phyloP scores from a whole-genome alignment of 2,888 invertebrate species.

The Automeris io region DNA sequence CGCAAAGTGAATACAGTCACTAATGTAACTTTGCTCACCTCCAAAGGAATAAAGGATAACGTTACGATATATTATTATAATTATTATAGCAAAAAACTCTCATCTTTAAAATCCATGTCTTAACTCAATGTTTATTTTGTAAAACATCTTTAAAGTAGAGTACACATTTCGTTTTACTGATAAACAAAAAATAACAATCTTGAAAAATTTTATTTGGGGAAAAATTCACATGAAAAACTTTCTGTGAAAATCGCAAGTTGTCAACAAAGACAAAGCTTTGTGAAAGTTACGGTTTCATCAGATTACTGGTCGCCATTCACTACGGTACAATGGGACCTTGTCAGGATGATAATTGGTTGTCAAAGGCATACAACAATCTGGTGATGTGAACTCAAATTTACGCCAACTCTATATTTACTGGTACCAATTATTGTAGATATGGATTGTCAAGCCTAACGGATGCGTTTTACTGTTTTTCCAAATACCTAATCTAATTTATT shows the following conservation, averaged over 20 bases:
- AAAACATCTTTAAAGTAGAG: no score
- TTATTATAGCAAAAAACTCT: no score
- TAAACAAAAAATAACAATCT: background rate
- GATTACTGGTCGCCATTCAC: conserved; percentile 32
- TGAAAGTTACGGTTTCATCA: conserved; percentile 31
- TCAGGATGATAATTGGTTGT: conserved; percentile 35
- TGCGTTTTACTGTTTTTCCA: no score
- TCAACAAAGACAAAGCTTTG: conserved; percentile 29
- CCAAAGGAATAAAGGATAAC: no score
- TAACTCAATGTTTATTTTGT: no score
- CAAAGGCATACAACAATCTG: conserved; percentile 28
- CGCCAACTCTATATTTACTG: conserved; percentile 2
- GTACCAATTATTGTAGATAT: background rate
- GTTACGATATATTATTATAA: no score
- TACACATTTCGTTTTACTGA: no score
- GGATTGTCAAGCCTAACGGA: no score
- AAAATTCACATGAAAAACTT: background rate
- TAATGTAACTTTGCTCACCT: no score
- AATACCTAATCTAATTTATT: no score
- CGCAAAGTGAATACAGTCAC: no score
- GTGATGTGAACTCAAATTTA: background rate
- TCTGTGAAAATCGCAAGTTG: conserved; percentile 14
- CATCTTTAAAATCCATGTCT: no score
- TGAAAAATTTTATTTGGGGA: conserved; percentile 4
- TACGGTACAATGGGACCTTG: conserved; percentile 18